Conservation (phyloP, 2,113 vertebrate genomes). For the Gyps fulvus region DNA sequence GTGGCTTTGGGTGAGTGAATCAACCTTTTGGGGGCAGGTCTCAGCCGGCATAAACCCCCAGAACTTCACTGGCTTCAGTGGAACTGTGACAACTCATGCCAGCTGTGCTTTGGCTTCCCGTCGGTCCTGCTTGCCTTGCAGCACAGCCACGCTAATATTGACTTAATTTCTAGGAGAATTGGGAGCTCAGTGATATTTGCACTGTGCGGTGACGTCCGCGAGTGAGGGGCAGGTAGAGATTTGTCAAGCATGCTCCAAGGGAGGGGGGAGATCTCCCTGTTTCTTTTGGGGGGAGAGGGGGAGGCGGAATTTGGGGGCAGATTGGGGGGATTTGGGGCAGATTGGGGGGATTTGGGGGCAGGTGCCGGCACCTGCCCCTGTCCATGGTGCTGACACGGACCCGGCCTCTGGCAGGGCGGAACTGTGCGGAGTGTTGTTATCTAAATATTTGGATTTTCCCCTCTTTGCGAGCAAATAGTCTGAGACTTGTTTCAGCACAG, state of each 20-base stretch:
- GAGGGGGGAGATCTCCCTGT: neutral
- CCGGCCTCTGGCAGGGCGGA: fast-evolving
- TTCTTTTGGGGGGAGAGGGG: neutral
- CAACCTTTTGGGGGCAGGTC: neutral
- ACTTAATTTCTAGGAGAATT: neutral
- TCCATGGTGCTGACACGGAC: slow-evolving; percentile 44
- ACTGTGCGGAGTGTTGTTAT: fast-evolving
- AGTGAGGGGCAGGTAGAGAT: neutral
- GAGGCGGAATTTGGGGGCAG: neutral
- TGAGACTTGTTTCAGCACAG: neutral
- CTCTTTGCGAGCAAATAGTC: neutral
- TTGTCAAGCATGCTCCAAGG: neutral
- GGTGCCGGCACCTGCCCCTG: neutral
- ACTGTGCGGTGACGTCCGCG: neutral
- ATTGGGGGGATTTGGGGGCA: neutral
- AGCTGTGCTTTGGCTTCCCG: neutral
- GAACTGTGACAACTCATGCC: neutral
- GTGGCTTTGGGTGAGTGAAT: neutral
- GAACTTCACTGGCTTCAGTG: neutral
- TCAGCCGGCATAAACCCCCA: neutral
- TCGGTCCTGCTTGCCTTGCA: neutral
- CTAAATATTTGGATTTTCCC: neutral
- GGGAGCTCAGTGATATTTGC: slow-evolving; percentile 22
- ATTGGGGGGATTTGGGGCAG: neutral
- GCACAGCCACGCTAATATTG: neutral